Evolutionary conservation across 2,888 invertebrate species (phyloP).

Genomic region (Lymantria dispar): DNA sequence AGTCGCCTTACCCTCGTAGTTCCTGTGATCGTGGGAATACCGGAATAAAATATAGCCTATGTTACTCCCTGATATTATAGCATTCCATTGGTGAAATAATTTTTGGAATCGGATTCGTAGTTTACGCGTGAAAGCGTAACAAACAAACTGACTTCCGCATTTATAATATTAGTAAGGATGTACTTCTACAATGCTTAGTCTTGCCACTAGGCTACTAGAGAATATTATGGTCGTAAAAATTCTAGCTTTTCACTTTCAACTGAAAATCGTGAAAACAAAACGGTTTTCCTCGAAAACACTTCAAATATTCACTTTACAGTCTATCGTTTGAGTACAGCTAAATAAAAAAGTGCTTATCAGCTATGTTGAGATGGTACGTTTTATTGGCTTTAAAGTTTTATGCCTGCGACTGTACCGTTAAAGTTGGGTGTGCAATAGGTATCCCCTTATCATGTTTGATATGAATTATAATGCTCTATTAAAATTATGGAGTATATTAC

Average conservation of each 20-base stretch:
- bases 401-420: conserved; percentile 48
- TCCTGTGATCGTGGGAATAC: too few relatives aligned
- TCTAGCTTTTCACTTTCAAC: not conserved
- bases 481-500: not conserved
- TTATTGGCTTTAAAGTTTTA: conserved; percentile 77
- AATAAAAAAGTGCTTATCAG: conserved; percentile 77
- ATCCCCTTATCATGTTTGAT: not conserved
- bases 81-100: too few relatives aligned
- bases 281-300: conserved; percentile 8
- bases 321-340: conserved; percentile 47
- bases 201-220: too few relatives aligned
- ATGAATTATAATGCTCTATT: not conserved
- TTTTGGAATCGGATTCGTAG: too few relatives aligned
- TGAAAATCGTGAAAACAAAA: conserved; percentile 11
- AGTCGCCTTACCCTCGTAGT: too few relatives aligned
- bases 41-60: too few relatives aligned
- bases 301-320: conserved; percentile 24
- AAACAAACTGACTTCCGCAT: too few relatives aligned
- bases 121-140: too few relatives aligned
- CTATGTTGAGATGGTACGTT: conserved; percentile 62
- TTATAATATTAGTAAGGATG: too few relatives aligned
- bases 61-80: too few relatives aligned
- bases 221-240: too few relatives aligned
- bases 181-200: too few relatives aligned
- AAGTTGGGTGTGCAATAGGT: conserved; percentile 34